Evolutionary conservation across 2,113 vertebrate species (phyloP).

Genomic region (Gobio gobio): DNA sequence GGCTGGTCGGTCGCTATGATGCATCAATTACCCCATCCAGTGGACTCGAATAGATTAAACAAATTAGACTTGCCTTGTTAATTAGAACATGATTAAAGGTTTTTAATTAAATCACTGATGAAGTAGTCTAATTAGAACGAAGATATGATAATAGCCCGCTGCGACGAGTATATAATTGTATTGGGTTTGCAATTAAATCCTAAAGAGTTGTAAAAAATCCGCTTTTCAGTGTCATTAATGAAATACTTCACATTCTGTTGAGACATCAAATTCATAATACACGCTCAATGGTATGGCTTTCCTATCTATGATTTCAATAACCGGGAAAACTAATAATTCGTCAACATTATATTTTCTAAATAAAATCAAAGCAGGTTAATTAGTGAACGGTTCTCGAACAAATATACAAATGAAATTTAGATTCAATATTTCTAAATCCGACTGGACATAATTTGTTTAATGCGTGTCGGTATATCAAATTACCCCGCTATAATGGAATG

Average conservation of each 20-base stretch:
- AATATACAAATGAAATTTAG: constrained; percentile 89
- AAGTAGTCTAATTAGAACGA: constrained; percentile 87
- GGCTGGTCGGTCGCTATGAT: constrained; percentile 68
- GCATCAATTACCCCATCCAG: constrained; percentile 81
- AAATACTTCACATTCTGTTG: constrained; percentile 81
- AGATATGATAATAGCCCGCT: constrained; percentile 87
- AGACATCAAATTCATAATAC: constrained; percentile 81
- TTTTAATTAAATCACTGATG: constrained; percentile 89
- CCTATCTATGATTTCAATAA: constrained; percentile 78
- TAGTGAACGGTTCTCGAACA: constrained; percentile 83
- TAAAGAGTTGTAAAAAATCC: constrained; percentile 77
- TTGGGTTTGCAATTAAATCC: constrained; percentile 79
- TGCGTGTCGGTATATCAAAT: constrained; percentile 85
- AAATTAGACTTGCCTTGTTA: constrained; percentile 90
- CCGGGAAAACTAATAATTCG: constrained; percentile 87
- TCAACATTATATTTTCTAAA: constrained; percentile 85
- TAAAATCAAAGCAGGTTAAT: constrained; percentile 85
- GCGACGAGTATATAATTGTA: constrained; percentile 74
- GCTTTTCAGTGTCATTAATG: constrained; percentile 82
- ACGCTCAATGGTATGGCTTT: constrained; percentile 75
- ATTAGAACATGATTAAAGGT: constrained; percentile 92
- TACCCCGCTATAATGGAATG: constrained; percentile 84
- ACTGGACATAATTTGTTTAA: constrained; percentile 85
- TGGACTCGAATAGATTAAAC: constrained; percentile 84
- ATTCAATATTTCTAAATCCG: constrained; percentile 85